phyloP scores from a whole-genome alignment of 2,797 vertebrate species.

The Tokudaia tokunoshimensis region DNA sequence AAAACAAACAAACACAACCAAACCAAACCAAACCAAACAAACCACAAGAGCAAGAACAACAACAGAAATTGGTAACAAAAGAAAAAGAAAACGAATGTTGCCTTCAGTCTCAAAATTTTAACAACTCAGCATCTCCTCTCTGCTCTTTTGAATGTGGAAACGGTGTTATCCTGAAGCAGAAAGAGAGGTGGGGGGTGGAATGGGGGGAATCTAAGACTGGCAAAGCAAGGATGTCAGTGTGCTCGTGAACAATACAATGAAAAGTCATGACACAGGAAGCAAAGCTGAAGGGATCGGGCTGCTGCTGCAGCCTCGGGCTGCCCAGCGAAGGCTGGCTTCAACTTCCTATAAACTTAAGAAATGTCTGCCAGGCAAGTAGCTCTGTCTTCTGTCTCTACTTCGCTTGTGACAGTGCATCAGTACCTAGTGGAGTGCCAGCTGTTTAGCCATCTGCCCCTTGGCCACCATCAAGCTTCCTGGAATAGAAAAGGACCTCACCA shows the following conservation, averaged over 20 bases:
- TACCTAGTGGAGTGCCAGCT: constrained; percentile 32
- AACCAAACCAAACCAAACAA: background rate
- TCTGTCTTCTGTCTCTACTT: constrained; percentile 30
- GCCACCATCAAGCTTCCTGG: background rate
- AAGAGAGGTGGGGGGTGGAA: background rate
- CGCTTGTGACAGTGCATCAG: constrained; percentile 39
- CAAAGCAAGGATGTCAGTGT: background rate
- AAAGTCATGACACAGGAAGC: background rate
- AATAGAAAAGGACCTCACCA: background rate
- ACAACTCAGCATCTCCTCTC: background rate
- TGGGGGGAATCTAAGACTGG: background rate
- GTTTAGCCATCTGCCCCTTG: constrained; percentile 9
- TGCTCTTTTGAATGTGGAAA: constrained; percentile 37
- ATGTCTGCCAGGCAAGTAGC: constrained; percentile 24
- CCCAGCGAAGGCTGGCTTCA: background rate
- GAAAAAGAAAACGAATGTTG: background rate
- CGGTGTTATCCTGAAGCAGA: background rate
- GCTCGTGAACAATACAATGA: constrained; percentile 3
- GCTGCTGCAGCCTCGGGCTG: background rate
- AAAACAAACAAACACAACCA: background rate
- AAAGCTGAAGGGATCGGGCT: background rate
- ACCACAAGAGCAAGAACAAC: background rate
- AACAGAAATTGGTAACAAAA: background rate
- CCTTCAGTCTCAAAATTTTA: constrained; percentile 26
- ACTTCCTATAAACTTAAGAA: constrained; percentile 59